Conservation (phyloP, 1,140 invertebrate genomes). For the Subanguina moxae region DNA sequence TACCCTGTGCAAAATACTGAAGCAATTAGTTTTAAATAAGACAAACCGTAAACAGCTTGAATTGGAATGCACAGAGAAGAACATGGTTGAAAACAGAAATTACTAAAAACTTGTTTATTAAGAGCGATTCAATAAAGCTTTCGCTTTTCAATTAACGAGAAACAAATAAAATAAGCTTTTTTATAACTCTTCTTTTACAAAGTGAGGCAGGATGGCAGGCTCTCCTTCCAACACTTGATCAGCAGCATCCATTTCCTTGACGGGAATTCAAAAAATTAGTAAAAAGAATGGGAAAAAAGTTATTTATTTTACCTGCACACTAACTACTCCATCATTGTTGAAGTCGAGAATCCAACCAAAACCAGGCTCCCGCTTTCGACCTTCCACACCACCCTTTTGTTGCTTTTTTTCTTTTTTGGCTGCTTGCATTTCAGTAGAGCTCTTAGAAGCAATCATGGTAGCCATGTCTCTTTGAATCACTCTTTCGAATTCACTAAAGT, state of each 20-base stretch:
- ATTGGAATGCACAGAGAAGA: no score
- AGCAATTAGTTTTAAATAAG: no score
- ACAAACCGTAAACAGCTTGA: no score
- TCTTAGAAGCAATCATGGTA: conserved; percentile 38
- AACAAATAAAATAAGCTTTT: not conserved
- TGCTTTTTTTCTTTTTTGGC: conserved; percentile 13
- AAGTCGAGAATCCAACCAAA: conserved; percentile 58
- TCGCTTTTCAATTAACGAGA: not conserved
- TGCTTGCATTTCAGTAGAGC: conserved; percentile 12
- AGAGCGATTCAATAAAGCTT: no score
- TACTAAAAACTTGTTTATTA: no score
- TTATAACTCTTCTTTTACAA: conserved; percentile 43
- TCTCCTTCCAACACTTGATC: conserved; percentile 34
- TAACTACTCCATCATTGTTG: conserved; percentile 58
- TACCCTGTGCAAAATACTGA: no score
- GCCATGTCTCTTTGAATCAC: conserved; percentile 49
- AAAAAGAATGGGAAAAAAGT: no score
- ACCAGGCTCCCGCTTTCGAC: conserved; percentile 51
- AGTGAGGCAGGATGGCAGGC: conserved; percentile 32
- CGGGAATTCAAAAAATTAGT: no score
- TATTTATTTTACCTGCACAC: not conserved
- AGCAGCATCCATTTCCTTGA: conserved; percentile 35
- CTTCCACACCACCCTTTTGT: conserved; percentile 16
- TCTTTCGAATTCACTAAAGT: conserved; percentile 38
- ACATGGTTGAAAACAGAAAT: no score